A percentile compares a stretch with the other conserved stretches of the same genome.
phyloP scores from a whole-genome alignment of 2,888 invertebrate genomes.

The Dryomyza anilis region DNA sequence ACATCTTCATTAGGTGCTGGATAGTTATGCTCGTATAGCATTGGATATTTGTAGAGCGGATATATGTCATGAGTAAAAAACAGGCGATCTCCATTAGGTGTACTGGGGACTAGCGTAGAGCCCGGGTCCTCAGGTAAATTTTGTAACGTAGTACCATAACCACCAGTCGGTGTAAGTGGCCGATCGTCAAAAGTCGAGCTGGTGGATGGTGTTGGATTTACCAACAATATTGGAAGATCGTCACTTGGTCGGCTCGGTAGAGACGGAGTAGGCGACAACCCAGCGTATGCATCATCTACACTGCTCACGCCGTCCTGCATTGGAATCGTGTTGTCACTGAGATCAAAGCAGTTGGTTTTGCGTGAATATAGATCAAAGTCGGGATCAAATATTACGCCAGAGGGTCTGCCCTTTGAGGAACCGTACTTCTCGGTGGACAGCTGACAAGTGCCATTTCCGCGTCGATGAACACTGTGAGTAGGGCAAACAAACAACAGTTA shows the following conservation, averaged over 20 bases:
- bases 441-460: constrained; percentile 69
- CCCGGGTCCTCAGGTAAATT: constrained; percentile 32
- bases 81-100: constrained; percentile 51
- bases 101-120: constrained; percentile 32
- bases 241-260: constrained; percentile 47
- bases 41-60: constrained; percentile 59
- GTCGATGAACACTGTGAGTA: constrained; percentile 63
- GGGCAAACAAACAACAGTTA: constrained; percentile 11
- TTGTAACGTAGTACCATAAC: constrained; percentile 35
- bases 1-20: constrained; percentile 57
- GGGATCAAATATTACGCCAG: constrained; percentile 65
- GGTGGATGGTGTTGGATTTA: constrained; percentile 48
- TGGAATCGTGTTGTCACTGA: constrained; percentile 53
- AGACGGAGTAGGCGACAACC: constrained; percentile 40
- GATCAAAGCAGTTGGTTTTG: constrained; percentile 64
- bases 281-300: constrained; percentile 33
- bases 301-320: constrained; percentile 32
- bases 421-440: constrained; percentile 63
- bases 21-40: constrained; percentile 59
- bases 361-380: constrained; percentile 69
- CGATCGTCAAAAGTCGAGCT: constrained; percentile 29
- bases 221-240: constrained; percentile 49
- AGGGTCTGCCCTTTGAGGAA: constrained; percentile 62
- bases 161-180: constrained; percentile 35
- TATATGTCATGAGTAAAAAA: constrained; percentile 58